A percentile compares a stretch with the other conserved stretches of the same genome.
phyloP scores from a whole-genome alignment of 2,888 invertebrate genomes.

The Gastracanthus pulcherrimus region DNA sequence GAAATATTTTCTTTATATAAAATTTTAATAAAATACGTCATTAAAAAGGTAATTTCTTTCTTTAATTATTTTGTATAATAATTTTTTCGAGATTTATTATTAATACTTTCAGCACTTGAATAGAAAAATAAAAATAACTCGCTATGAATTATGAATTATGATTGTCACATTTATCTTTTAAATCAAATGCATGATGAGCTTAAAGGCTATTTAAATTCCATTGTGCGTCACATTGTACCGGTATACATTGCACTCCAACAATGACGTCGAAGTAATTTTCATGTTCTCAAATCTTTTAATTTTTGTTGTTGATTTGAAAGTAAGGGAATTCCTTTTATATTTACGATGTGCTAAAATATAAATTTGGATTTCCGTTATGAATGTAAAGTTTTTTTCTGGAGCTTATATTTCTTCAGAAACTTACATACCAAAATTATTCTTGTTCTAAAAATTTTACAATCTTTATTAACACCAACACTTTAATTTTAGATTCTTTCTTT shows the following conservation, averaged over 20 bases:
- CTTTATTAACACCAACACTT: too few relatives aligned
- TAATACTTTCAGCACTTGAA: neutral
- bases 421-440: too few relatives aligned
- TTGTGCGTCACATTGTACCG: slow-evolving; percentile 22
- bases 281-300: neutral
- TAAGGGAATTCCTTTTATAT: neutral
- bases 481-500: too few relatives aligned
- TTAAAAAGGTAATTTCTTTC: neutral
- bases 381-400: neutral
- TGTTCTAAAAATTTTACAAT: too few relatives aligned
- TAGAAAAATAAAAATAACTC: neutral
- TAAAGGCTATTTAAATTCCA: slow-evolving; percentile 40
- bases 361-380: neutral
- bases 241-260: slow-evolving; percentile 18
- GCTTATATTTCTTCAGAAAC: too few relatives aligned
- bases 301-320: neutral
- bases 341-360: neutral
- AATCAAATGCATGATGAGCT: neutral
- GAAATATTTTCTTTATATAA: too few relatives aligned
- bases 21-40: neutral
- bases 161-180: neutral
- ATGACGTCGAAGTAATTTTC: slow-evolving; percentile 36
- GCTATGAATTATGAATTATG: neutral
- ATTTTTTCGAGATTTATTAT: neutral
- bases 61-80: neutral